Evolutionary conservation across 2,888 invertebrate species (phyloP).

Genomic region (Erebia ligea): DNA sequence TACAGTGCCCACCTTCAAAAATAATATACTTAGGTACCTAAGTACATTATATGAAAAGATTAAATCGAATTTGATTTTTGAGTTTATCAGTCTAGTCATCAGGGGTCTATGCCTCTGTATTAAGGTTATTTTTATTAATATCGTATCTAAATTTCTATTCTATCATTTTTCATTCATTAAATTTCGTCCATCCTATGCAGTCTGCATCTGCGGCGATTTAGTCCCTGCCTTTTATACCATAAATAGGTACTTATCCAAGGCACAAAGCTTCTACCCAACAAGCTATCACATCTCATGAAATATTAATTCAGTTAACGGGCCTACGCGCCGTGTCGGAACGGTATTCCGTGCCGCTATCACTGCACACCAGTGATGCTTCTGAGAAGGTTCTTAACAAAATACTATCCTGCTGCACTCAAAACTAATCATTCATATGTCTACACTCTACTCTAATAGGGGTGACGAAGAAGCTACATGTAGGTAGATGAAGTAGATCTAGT

Average conservation of each 20-base stretch:
- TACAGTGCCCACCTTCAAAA: no score
- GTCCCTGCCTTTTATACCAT: not conserved
- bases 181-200: not conserved
- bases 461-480: no score
- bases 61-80: no score
- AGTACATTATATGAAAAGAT: no score
- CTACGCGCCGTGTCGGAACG: slow-evolving; percentile 45
- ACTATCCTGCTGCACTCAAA: not conserved
- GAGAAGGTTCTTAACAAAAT: slow-evolving; percentile 9
- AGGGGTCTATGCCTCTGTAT: no score
- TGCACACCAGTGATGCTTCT: slow-evolving; percentile 18
- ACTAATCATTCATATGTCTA: not conserved
- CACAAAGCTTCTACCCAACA: not conserved
- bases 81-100: no score
- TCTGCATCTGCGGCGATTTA: not conserved
- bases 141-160: no score
- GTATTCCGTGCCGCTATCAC: slow-evolving; percentile 31
- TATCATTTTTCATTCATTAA: no score
- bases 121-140: no score
- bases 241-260: not conserved
- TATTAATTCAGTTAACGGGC: slow-evolving; percentile 55
- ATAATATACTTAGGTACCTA: no score
- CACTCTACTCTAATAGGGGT: not conserved
- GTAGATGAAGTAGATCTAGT: not conserved
- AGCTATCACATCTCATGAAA: slow-evolving; percentile 44